These are phyloP conservation scores for Festucalex cinctus DNA, from an alignment of 2,113 vertebrate genomes.

Conservation along the genomic window DNA sequence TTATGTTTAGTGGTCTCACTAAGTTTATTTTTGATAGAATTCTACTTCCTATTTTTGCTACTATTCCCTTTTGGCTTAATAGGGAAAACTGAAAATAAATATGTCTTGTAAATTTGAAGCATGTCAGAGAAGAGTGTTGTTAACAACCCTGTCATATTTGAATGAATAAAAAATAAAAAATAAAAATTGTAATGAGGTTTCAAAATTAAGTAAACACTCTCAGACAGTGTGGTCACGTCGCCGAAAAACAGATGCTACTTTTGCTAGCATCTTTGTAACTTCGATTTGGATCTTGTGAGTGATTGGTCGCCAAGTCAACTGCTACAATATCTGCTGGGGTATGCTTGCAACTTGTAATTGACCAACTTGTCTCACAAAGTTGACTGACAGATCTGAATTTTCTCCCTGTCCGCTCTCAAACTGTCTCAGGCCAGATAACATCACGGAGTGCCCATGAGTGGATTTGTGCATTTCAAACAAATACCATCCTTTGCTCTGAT, in stretches of 20 bases:
- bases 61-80: neutral
- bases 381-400: neutral
- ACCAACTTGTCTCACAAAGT: neutral
- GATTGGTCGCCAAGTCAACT: too few relatives aligned
- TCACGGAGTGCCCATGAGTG: slow-evolving; percentile 30
- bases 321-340: too few relatives aligned
- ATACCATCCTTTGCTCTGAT: slow-evolving; percentile 30
- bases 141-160: too few relatives aligned
- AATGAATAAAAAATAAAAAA: too few relatives aligned
- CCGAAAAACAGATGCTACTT: too few relatives aligned
- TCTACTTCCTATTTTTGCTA: neutral
- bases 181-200: too few relatives aligned
- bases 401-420: neutral
- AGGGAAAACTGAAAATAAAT: neutral
- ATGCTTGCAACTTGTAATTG: neutral
- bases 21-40: neutral
- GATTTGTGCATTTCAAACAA: slow-evolving; percentile 47
- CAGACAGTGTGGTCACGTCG: too few relatives aligned
- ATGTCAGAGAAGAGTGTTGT: too few relatives aligned
- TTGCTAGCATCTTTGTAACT: too few relatives aligned
- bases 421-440: neutral
- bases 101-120: neutral
- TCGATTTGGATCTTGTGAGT: too few relatives aligned
- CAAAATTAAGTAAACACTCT: too few relatives aligned
- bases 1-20: too few relatives aligned